Evolutionary conservation across 1,140 invertebrate genomes (phyloP).

Genomic region (Idris sp.): DNA sequence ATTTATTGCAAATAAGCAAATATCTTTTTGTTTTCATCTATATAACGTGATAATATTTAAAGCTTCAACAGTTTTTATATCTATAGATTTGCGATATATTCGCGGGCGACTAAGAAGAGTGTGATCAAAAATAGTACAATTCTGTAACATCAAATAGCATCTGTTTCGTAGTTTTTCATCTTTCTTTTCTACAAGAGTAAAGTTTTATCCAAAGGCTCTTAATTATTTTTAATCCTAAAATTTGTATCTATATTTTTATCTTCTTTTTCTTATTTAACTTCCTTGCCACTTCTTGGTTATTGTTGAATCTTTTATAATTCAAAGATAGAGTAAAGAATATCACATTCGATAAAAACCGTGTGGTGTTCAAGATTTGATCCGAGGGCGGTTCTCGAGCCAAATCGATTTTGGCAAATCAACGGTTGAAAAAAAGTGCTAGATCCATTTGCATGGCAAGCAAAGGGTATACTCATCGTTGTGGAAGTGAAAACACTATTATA

Average conservation of each 20-base stretch:
- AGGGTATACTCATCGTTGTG: constrained; percentile 22
- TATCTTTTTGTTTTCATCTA: constrained; percentile 11
- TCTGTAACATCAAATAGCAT: constrained; percentile 59
- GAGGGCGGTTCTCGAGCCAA: constrained; percentile 45
- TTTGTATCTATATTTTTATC: constrained; percentile 40
- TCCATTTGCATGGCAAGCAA: constrained; percentile 32
- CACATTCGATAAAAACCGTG: constrained; percentile 57
- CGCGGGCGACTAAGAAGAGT: constrained; percentile 54
- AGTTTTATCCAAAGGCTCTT: constrained; percentile 61
- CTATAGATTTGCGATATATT: constrained; percentile 38
- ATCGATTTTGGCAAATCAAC: constrained; percentile 55
- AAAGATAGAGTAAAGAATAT: constrained; percentile 51
- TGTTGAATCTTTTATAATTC: constrained; percentile 31
- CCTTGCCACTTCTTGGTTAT: constrained; percentile 33
- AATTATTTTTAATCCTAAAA: constrained; percentile 47
- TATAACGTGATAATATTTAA: constrained; percentile 52
- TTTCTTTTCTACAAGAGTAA: constrained; percentile 47
- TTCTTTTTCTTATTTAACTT: constrained; percentile 18
- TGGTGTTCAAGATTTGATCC: constrained; percentile 47
- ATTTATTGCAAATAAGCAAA: constrained; percentile 49
- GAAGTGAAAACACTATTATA: constrained; percentile 29
- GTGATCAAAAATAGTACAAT: constrained; percentile 60
- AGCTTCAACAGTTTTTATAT: constrained; percentile 55
- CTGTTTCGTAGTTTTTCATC: constrained; percentile 16
- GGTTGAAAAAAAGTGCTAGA: constrained; percentile 14